phyloP scores from a whole-genome alignment of 2,888 invertebrate genomes.

The Pachymerium ferrugineum region DNA sequence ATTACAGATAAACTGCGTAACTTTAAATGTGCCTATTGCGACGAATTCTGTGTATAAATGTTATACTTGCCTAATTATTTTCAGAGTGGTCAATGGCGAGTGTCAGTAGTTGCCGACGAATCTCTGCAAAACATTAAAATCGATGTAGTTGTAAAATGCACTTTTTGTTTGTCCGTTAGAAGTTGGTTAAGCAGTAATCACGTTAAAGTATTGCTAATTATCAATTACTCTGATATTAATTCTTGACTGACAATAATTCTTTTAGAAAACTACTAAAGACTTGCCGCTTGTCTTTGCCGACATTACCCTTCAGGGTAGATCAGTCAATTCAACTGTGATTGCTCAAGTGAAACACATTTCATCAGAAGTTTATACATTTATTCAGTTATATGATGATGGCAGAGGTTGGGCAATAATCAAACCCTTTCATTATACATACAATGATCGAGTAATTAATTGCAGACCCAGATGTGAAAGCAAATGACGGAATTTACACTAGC shows the following conservation, averaged over 20 bases:
- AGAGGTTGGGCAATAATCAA: not conserved
- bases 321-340: not conserved
- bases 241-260: not conserved
- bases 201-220: not conserved
- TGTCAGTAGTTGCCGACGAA: not conserved
- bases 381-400: not conserved
- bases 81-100: not conserved
- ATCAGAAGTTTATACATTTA: not conserved
- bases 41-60: too few relatives aligned
- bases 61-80: too few relatives aligned
- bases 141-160: not conserved
- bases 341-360: not conserved
- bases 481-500: not conserved
- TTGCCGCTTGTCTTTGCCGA: not conserved
- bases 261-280: not conserved
- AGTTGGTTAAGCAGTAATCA: constrained; percentile 1
- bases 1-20: not conserved
- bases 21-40: too few relatives aligned
- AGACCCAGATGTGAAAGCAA: not conserved
- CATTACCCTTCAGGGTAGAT: not conserved
- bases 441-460: not conserved
- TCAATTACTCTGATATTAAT: not conserved
- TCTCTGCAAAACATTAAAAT: not conserved
- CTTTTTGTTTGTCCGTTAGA: not conserved
- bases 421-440: not conserved